These are phyloP conservation scores for Hanleya hanleyi DNA, from an alignment of 2,888 invertebrate species.

Conservation along the genomic window DNA sequence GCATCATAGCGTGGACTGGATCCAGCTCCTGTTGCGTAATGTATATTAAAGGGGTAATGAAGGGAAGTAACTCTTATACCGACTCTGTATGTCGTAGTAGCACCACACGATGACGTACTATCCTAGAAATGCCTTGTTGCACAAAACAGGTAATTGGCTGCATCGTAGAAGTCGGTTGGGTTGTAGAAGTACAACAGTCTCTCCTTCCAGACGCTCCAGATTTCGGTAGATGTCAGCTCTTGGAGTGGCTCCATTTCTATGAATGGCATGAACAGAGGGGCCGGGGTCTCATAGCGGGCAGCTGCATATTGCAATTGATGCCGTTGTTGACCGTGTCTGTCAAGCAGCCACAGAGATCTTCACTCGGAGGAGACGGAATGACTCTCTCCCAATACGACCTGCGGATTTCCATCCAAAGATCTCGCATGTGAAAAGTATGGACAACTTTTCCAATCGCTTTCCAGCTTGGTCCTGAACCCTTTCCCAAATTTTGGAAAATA, in stretches of 20 bases:
- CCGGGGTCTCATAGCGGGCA: constrained; percentile 57
- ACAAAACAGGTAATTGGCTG: constrained; percentile 57
- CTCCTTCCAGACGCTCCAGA: constrained; percentile 57
- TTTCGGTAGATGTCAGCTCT: constrained; percentile 49
- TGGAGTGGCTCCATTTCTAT: constrained; percentile 61
- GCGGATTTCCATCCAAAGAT: constrained; percentile 42
- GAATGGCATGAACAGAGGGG: constrained; percentile 60
- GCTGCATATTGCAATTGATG: constrained; percentile 56
- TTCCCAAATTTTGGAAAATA: constrained; percentile 51
- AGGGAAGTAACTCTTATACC: no score
- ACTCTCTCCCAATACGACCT: constrained; percentile 34
- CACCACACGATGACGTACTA: no score
- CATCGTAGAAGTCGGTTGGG: constrained; percentile 51
- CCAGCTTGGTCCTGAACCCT: constrained; percentile 59
- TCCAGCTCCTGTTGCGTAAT: no score
- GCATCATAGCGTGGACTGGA: no score
- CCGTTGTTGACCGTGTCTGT: constrained; percentile 51
- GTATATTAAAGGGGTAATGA: no score
- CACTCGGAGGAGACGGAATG: constrained; percentile 32
- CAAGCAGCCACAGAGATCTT: constrained; percentile 49
- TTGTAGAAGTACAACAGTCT: constrained; percentile 60
- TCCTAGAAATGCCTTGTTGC: constrained; percentile 33
- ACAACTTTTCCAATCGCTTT: constrained; percentile 57
- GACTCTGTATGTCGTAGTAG: no score
- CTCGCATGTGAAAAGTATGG: constrained; percentile 62